These are phyloP conservation scores for Pagrus major DNA, from an alignment of 2,113 vertebrate genomes.

Conservation along the genomic window DNA sequence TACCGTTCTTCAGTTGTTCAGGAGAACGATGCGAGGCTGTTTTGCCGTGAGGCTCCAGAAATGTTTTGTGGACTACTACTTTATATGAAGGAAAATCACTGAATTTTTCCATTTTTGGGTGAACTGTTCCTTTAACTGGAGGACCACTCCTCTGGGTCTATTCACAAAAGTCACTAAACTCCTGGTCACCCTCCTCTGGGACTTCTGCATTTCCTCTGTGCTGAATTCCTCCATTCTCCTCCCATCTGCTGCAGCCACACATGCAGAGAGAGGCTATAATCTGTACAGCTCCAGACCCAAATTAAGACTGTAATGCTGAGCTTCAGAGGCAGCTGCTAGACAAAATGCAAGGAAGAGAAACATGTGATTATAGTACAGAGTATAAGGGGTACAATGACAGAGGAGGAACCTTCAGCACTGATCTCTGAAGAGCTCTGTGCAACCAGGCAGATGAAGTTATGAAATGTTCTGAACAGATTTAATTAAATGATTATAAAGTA, in stretches of 20 bases:
- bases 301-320: background rate
- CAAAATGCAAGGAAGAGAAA: background rate
- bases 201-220: slow-evolving; percentile 49
- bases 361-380: background rate
- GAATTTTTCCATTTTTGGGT: no score
- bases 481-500: no score
- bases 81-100: no score
- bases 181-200: slow-evolving; percentile 3
- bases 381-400: no score
- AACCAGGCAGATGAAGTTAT: background rate
- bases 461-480: background rate
- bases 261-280: slow-evolving; percentile 13
- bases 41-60: no score
- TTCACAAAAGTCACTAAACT: slow-evolving; percentile 12
- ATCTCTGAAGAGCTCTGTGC: background rate
- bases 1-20: no score
- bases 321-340: background rate
- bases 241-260: slow-evolving; percentile 40
- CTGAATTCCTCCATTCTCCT: slow-evolving; percentile 44
- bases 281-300: background rate
- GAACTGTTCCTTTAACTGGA: no score
- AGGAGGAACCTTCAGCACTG: no score
- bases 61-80: no score
- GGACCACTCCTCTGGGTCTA: background rate
- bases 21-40: no score